Evolutionary conservation across 1,140 invertebrate species (phyloP), one percentile per base, ranked within the genome.

Genomic region (Nasonia vitripennis): DNA sequence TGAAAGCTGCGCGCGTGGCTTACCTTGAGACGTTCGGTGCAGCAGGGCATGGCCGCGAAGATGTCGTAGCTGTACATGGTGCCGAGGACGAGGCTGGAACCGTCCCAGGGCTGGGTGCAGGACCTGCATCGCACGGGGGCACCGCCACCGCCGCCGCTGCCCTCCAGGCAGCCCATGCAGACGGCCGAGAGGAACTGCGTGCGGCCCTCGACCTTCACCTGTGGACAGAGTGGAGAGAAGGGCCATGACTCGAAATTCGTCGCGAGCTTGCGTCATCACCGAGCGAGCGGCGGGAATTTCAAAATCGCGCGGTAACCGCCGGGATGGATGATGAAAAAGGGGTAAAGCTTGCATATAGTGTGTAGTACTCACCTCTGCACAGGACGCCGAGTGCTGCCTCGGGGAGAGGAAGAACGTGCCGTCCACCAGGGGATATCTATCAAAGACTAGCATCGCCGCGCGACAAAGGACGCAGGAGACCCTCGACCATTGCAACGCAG

Each of bases 11-110:
- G 17, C 14, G 17, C 2, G 68, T 4, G 23, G 27, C 17, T 83
- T 92, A 98, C 97, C 95, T 97, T 98, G 82, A 99, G 95, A 89
- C 98, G 95, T 89, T 98, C 97, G 91, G 96, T 95, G 94, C 98
- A 99, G 91, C 98, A 99, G 20, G 98, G 98, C 94, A 97, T 98
- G 74, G 98, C 98, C 90, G 98, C 98, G 93, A 99, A 99, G 86
- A 99, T 98, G 93, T 99, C 98, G 90, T 99, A 99, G 73, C 98
- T 97, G 93, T 99, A 99, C 98, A 99, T 98, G 79, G 98, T 98
- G 74, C 98, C 98, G 23, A 99, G 94, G 55, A 99, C 97, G 71
- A 99, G 95, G 55, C 97, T 97, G 10, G 97, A 97, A 23, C 98
- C 98, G 91, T 98, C 97, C 98, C 98, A 99, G 83, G 95, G 96